phyloP scores from a whole-genome alignment of 2,797 vertebrate species.

The Sebastes itinus region DNA sequence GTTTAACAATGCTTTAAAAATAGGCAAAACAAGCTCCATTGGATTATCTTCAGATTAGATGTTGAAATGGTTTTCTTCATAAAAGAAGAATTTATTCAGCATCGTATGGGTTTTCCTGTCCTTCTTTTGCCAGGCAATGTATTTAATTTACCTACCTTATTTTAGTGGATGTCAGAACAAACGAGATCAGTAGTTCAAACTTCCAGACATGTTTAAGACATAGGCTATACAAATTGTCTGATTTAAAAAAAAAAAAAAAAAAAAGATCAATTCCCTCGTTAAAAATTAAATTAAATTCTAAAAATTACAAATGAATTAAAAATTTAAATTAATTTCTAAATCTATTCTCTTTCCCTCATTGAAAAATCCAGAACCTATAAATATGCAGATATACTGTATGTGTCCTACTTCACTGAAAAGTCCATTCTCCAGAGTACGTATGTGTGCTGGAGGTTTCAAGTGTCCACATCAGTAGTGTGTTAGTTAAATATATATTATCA shows the following conservation, averaged over 20 bases:
- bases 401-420: neutral
- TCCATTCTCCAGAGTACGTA: neutral
- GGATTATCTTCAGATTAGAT: neutral
- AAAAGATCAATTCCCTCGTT: neutral
- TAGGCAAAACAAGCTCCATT: neutral
- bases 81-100: neutral
- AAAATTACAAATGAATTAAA: too few species aligned
- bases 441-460: neutral
- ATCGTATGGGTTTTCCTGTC: neutral
- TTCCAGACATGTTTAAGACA: neutral
- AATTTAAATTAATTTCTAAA: neutral
- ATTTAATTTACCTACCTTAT: neutral
- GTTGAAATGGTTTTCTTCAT: neutral
- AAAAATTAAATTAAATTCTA: neutral
- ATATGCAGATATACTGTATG: neutral
- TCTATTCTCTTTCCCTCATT: neutral
- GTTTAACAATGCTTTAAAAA: conserved; percentile 11
- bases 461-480: neutral
- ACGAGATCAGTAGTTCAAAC: neutral
- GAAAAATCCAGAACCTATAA: neutral
- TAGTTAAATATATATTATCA: neutral
- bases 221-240: neutral
- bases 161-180: neutral
- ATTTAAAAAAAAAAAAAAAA: neutral
- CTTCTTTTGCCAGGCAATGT: neutral